These are phyloP conservation scores for Tenebrio molitor DNA, from an alignment of 1,140 invertebrate species.

Conservation along the genomic window DNA sequence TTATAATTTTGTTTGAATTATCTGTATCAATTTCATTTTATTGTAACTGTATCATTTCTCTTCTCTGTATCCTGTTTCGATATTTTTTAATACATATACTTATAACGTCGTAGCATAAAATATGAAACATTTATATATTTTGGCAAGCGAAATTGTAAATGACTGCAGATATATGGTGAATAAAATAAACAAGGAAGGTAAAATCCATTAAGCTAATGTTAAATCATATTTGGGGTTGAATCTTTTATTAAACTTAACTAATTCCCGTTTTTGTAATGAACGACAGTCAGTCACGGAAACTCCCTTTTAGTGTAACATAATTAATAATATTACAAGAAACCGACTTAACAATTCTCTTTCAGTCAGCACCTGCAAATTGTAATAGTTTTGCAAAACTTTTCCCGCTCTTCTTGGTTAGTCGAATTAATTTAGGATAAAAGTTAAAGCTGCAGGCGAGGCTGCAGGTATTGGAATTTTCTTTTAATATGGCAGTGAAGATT, in stretches of 20 bases:
- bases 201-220: slow-evolving; percentile 43
- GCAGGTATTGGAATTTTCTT: neutral
- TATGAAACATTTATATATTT: neutral
- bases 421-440: too few species aligned
- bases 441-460: too few species aligned
- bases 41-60: too few species aligned
- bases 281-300: slow-evolving; percentile 26
- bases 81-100: too few species aligned
- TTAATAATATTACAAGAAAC: slow-evolving; percentile 27
- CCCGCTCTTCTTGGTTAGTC: too few species aligned
- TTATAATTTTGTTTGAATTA: too few species aligned
- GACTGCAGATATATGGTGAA: slow-evolving; percentile 36
- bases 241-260: slow-evolving; percentile 44
- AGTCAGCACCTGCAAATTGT: neutral
- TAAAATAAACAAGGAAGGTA: slow-evolving; percentile 2
- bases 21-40: too few species aligned
- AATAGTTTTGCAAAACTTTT: neutral
- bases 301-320: slow-evolving; percentile 11
- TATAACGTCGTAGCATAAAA: too few species aligned
- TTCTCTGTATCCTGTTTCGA: too few species aligned
- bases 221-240: slow-evolving; percentile 31
- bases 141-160: slow-evolving; percentile 19
- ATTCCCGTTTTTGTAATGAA: slow-evolving; percentile 27
- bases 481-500: too few species aligned
- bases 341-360: neutral